Base-by-base conservation (phyloP, 92 coral and sea anemone genomes). In the Heliopora coerulea region DNA sequence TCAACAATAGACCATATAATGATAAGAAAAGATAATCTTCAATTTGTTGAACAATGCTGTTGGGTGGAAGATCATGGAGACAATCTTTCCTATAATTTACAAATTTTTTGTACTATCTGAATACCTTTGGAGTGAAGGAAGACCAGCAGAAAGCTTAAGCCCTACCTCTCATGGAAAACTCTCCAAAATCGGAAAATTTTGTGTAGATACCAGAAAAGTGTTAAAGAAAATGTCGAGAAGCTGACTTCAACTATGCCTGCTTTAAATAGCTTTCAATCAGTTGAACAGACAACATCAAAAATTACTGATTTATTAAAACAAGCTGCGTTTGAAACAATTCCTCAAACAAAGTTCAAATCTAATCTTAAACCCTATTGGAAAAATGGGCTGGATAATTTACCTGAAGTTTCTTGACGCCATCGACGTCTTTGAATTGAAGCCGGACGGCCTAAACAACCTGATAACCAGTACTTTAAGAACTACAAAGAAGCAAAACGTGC, bases 1-100 rank as follows among this genome's bases (percentile, higher is more conserved):
- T 5, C 54, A 17, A 5, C 52, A 3, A 42, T 27, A n/a, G 72
- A 65, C n/a, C 32, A 65, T 65, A 65, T 65, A 65, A 31, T 65
- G 48, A 24, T 42, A 25, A 19, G 24, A 42, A 25, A 20, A 20
- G 72, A 65, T 42, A 18, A 65, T 14, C 46, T 62, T n/a, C 69
- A 62, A 3, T 26, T 31, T 33, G 69, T 58, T 58, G 18, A 33
- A 11, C 12, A 61, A 19, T 61, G 67, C 25, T 32, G 32, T 18
- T 42, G 30, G 20, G 1, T 17, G 8, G 44, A 28, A 3, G 52
- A 46, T 46, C 52, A 56, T 28, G 14, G 30, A 3, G 61, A 56
- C 23, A 56, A 56, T 56, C 61, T 56, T 15, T 56, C 61, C 7
- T 56, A 56, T 23, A 29, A 56, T 15, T 17, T 56, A 28, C 61